Base-by-base conservation (phyloP, 1,140 invertebrate genomes). In the Drosophila bocki region DNA sequence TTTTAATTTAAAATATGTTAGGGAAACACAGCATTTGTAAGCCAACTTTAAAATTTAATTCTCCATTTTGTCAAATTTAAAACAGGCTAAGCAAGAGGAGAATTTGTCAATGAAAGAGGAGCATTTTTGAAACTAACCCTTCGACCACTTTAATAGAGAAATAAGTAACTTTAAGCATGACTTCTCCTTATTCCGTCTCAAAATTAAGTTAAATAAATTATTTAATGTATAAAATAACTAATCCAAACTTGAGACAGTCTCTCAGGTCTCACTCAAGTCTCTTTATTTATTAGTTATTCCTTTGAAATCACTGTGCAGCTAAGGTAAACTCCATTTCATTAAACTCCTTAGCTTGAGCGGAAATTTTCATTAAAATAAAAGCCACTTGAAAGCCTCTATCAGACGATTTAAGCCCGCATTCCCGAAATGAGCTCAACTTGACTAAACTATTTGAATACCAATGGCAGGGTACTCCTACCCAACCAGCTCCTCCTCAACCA, bases 301-400 rank as follows among this genome's bases (percentile, higher is more conserved):
- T 6, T 9, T 7, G 7, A 42, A 58, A 45, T 59, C 54, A 42
- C 59, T 35, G 59, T 51, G 29, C 29, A 9, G 22, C 7, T 0
- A 13, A 47, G 35, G 41, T 41, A 71, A 70, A 50, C 67, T 70
- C 29, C 9, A 58, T 75, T 74, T 80, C 39, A 70, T 53, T 39
- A 54, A 51, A 47, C 19, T 37, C 39, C 33, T 50, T 22, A 17
- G 51, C 56, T 64, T 80, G 29, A 39, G 57, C 50, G 33, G 45
- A 65, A 78, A 81, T 90, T 81, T 81, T 90, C 62, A 90, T 84
- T 84, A 90, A 84, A 84, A 59, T 78, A 74, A 90, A 84, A 90
- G 67, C 64, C 68, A 47, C 68, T 70, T 39, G n/a, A 72, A 54
- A 72, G 68, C 67, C 45, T 50, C 67, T 51, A 60, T 72, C 45